Base-by-base conservation (phyloP, 2,797 vertebrate genomes). In the Alectoris magna region DNA sequence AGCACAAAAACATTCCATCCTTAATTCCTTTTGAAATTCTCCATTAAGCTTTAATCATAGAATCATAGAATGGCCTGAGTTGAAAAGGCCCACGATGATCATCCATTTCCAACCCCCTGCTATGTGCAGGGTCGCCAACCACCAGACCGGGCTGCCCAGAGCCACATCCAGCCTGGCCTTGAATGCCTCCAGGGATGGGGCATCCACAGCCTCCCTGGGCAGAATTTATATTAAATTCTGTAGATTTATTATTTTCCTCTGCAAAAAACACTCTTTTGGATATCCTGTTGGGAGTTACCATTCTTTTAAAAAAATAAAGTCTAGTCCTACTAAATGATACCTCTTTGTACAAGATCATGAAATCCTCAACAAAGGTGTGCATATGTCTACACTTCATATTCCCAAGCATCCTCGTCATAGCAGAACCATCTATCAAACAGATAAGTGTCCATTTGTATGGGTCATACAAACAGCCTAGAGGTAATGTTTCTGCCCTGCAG, bases 1-100 rank as follows among this genome's bases (percentile, higher is more conserved):
- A 88, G 44, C 75, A 71, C 62, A 87, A 34, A 60, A 56, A 31
- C 48, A 53, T 91, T 93, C 92, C 64, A 91, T 91, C 80, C 66
- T 49, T 87, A 80, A 80, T 80, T 91, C 13, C 15, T 85, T 91
- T 70, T 73, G n/a, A 88, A 92, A 91, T 72, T 84, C n/a, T 26
- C 74, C 43, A 75, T 91, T 67, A 93, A 78, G 51, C 29, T 87
- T 89, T 91, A 88, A 49, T 24, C 46, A 4, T 23, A 23, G 46
- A 48, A 48, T 48, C 48, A 8, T 49, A 26, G 7, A 26, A 49
- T 26, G 48, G 48, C 23, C 48, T 49, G 48, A 13, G 48, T 49
- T 49, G 48, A 49, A 49, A 26, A 49, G 48, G 48, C 26, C 23
- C 13, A 49, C 48, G 26, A 1, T 49, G 48, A 49, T 49, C 48